These are phyloP conservation scores for Odontamblyopus lacepedii DNA, from an alignment of 2,797 vertebrate genomes.

Conservation along the genomic window DNA sequence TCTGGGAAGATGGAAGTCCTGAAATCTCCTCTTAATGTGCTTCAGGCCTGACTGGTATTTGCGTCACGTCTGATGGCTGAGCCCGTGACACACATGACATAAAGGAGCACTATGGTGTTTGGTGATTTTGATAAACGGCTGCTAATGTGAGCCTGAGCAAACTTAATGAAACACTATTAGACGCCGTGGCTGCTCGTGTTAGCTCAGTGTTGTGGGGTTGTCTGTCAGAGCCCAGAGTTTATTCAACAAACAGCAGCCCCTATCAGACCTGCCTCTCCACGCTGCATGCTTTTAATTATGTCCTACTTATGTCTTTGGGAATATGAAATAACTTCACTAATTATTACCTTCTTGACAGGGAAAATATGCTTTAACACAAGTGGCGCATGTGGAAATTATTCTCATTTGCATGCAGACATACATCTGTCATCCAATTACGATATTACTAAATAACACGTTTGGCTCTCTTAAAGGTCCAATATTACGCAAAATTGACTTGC, in stretches of 20 bases:
- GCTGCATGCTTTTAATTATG: conserved; percentile 4
- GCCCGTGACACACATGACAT: background rate
- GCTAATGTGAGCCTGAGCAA: background rate
- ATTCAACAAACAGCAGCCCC: background rate
- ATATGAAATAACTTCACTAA: background rate
- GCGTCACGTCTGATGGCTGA: background rate
- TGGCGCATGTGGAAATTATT: background rate
- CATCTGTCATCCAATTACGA: background rate
- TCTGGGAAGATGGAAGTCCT: background rate
- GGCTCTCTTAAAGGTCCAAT: background rate
- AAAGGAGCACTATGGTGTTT: background rate
- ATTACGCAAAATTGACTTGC: too few species aligned
- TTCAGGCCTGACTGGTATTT: background rate
- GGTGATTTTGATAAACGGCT: conserved; percentile 1
- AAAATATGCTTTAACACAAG: background rate
- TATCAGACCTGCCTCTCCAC: background rate
- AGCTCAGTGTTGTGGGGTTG: background rate
- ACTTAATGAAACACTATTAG: conserved; percentile 1
- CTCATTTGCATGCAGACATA: background rate
- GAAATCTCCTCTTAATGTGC: background rate
- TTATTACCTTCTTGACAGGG: background rate
- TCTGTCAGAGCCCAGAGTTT: background rate
- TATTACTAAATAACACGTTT: background rate
- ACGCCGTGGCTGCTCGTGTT: background rate
- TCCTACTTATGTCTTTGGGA: background rate